Evolutionary conservation across 2,888 invertebrate genomes (phyloP), one percentile per base, ranked within the genome.

Genomic region (Lingula anatina): DNA sequence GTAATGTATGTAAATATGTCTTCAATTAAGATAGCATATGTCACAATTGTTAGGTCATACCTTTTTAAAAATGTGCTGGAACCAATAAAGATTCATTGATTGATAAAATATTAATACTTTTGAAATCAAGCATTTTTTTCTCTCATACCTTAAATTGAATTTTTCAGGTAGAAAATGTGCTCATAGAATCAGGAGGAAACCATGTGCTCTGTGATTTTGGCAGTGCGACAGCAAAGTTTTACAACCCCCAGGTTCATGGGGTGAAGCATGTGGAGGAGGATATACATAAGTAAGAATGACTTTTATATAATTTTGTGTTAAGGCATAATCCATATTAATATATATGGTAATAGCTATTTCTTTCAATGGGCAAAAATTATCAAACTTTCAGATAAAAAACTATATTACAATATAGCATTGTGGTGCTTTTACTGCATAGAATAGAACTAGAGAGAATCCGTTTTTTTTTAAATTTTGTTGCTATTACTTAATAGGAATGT

Each of bases 181-280:
- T 92, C 63, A 83, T 88, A 62, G 85, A 85, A 63, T 88, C 89
- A 68, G 82, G 81, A 61, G 89, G 89, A 38, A 84, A 86, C 75
- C 74, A 71, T 59, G 87, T 94, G 42, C 80, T 93, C 39, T 94
- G 93, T 80, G 93, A 93, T 81, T 94, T 93, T 81, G 93, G 93
- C 39, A 91, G 91, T 60, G 90, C 92, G 18, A 93, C 92, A n/a
- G 88, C 87, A 28, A 85, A 88, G 71, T 70, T 70, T 35, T 60
- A 71, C 41, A 66, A 70, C 50, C 73, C 71, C 36, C 60, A 65
- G 44, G 62, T 66, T 47, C 65, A 70, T 53, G 73, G 72, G 46
- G 65, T 76, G 5, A 57, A 64, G 48, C 64, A 71, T 47, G 85
- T 89, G n/a, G 88, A 89, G 70, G 89, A 90, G 65, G 90, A 90